These are phyloP conservation scores for Boleophthalmus pectinirostris DNA, from an alignment of 2,113 vertebrate genomes.

Conservation along the genomic window DNA sequence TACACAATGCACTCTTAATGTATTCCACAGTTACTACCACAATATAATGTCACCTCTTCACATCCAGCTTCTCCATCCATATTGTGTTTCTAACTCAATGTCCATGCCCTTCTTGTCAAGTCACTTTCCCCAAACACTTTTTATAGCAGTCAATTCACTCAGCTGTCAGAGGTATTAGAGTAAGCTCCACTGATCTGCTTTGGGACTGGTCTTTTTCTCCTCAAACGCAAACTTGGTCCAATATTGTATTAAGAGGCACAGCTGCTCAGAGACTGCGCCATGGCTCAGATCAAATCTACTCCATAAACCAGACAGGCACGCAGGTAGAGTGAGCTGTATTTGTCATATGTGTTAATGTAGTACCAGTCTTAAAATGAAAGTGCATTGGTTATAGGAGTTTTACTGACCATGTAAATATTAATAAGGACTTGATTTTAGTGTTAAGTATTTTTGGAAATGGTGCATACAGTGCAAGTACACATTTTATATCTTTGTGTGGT, in stretches of 20 bases:
- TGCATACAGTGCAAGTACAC: too few species aligned
- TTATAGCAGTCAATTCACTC: conserved; percentile 48
- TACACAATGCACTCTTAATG: too few species aligned
- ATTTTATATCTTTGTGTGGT: too few species aligned
- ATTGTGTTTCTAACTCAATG: neutral
- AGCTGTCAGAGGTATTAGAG: conserved; percentile 40
- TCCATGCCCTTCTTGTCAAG: conserved; percentile 2
- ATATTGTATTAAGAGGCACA: conserved; percentile 39
- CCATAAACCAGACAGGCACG: neutral
- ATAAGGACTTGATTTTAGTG: too few species aligned
- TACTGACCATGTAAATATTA: too few species aligned
- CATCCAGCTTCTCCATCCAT: neutral
- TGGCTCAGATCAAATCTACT: conserved; percentile 32
- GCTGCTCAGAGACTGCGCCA: conserved; percentile 45
- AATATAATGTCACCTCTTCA: neutral
- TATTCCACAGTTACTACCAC: too few species aligned
- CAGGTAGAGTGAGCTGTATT: neutral
- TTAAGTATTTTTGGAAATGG: too few species aligned
- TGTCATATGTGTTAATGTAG: too few species aligned
- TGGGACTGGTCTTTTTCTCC: conserved; percentile 47
- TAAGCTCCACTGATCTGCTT: conserved; percentile 51
- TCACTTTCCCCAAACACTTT: conserved; percentile 25
- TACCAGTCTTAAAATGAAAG: too few species aligned
- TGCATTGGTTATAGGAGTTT: too few species aligned
- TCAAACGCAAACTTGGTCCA: conserved; percentile 19